phyloP scores from a whole-genome alignment of 2,797 vertebrate genomes.

The Chloroceryle inda region DNA sequence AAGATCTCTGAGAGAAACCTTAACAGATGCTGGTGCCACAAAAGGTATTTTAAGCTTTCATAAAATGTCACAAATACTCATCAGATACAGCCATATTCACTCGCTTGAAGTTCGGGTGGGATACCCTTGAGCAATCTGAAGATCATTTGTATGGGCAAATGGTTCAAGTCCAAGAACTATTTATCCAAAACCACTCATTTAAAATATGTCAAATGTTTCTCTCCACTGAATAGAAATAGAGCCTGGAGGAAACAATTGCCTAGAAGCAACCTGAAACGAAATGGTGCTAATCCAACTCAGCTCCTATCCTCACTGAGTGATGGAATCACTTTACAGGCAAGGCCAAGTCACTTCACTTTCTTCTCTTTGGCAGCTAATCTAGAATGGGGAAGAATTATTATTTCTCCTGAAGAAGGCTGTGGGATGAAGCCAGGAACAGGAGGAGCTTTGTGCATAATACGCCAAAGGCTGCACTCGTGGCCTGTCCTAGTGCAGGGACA shows the following conservation, averaged over 20 bases:
- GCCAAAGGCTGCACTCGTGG: not conserved
- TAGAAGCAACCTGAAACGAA: not conserved
- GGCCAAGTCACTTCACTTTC: not conserved
- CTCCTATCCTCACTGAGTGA: not conserved
- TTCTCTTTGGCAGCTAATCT: not conserved
- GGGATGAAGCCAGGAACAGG: not conserved
- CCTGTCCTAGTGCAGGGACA: not conserved
- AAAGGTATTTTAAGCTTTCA: not conserved
- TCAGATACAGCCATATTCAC: not conserved
- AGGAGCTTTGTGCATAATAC: not conserved
- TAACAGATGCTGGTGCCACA: not conserved
- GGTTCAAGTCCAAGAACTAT: not conserved
- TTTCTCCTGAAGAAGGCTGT: not conserved
- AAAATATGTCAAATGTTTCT: not conserved
- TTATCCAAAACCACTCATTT: not conserved
- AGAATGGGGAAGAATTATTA: not conserved
- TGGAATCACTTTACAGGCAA: not conserved
- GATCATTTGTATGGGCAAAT: not conserved
- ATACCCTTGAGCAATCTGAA: not conserved
- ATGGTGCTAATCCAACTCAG: accelerated
- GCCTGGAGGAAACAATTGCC: not conserved
- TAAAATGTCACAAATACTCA: not conserved
- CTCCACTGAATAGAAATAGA: not conserved
- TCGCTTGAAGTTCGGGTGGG: not conserved
- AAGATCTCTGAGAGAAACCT: not conserved